Evolutionary conservation across 2,888 invertebrate genomes (phyloP).

Genomic region (Synanthedon vespiformis): DNA sequence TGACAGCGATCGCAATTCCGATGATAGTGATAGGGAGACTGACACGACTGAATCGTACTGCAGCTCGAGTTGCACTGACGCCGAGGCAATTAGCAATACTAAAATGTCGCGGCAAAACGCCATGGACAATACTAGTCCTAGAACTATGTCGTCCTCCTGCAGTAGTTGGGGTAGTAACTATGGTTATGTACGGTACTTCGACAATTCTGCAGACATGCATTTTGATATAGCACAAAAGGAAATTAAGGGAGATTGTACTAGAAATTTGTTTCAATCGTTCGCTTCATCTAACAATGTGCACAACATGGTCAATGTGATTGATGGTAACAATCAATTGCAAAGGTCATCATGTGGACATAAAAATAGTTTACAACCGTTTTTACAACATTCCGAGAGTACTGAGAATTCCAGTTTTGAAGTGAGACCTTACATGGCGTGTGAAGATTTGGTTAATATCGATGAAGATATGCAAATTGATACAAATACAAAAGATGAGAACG

Average conservation of each 20-base stretch:
- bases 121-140: conserved; percentile 58
- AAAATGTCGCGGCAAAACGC: conserved; percentile 73
- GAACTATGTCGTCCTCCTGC: conserved; percentile 53
- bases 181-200: conserved; percentile 76
- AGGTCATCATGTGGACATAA: conserved; percentile 14
- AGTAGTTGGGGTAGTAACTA: conserved; percentile 73
- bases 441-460: conserved; percentile 75
- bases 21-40: conserved; percentile 46
- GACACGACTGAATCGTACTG: conserved; percentile 53
- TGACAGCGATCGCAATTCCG: conserved; percentile 33
- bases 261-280: conserved; percentile 38
- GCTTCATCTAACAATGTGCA: conserved; percentile 15
- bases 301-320: conserved; percentile 15
- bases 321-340: conserved; percentile 17
- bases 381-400: conserved; percentile 73
- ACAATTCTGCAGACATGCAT: conserved; percentile 58
- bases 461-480: conserved; percentile 68
- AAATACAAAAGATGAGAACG: conserved; percentile 37
- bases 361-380: conserved; percentile 18
- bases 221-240: conserved; percentile 27
- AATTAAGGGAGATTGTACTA: conserved; percentile 49
- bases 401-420: conserved; percentile 71
- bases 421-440: conserved; percentile 73
- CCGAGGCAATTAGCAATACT: conserved; percentile 28
- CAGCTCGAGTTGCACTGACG: conserved; percentile 46